These are phyloP conservation scores for Aeoliscus strigatus DNA, from an alignment of 2,797 vertebrate genomes.

Conservation along the genomic window DNA sequence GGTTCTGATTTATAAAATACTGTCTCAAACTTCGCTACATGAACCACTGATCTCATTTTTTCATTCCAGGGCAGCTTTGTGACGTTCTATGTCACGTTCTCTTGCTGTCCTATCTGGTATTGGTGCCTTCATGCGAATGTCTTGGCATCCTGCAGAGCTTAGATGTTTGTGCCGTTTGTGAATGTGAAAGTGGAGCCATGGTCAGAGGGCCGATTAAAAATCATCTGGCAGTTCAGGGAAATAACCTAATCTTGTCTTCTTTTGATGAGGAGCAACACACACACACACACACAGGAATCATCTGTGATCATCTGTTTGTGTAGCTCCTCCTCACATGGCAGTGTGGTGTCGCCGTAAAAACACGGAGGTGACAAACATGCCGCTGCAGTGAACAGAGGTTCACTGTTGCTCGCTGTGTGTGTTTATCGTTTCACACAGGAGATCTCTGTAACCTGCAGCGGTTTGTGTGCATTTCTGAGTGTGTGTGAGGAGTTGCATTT, in stretches of 20 bases:
- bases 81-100: too few relatives aligned
- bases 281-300: too few relatives aligned
- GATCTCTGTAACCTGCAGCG: not conserved
- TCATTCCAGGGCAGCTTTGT: too few relatives aligned
- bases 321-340: not conserved
- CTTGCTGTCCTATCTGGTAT: too few relatives aligned
- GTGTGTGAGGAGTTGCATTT: not conserved
- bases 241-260: conserved; percentile 12
- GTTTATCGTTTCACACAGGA: not conserved
- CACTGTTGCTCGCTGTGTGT: not conserved
- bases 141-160: too few relatives aligned
- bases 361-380: conserved; percentile 9
- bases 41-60: too few relatives aligned
- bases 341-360: too few relatives aligned
- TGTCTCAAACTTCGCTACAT: too few relatives aligned
- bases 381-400: not conserved
- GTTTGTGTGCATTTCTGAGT: not conserved
- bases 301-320: conserved; percentile 5
- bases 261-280: conserved; percentile 15
- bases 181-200: conserved; percentile 3
- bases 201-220: conserved; percentile 10
- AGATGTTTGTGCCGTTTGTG: too few relatives aligned
- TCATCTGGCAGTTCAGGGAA: conserved; percentile 8
- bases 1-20: too few relatives aligned
- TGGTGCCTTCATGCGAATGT: too few relatives aligned